phyloP scores from a whole-genome alignment of 2,888 invertebrate genomes.

The Noctua fimbriata region DNA sequence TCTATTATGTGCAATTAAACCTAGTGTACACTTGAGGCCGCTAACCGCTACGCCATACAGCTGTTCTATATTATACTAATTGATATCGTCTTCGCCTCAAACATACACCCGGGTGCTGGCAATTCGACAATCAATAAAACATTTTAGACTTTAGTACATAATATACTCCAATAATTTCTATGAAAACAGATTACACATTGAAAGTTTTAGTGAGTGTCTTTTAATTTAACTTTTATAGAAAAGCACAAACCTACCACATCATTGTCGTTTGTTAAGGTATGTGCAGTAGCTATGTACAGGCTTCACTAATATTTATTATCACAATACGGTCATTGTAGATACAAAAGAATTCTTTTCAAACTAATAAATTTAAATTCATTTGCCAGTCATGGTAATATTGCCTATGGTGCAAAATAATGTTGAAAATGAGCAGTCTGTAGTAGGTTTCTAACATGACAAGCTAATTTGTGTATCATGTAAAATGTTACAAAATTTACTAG shows the following conservation, averaged over 20 bases:
- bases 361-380: constrained; percentile 53
- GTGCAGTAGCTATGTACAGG: constrained; percentile 80
- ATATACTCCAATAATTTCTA: constrained; percentile 71
- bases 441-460: constrained; percentile 29
- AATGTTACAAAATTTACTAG: constrained; percentile 50
- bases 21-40: constrained; percentile 73
- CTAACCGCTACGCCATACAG: constrained; percentile 46
- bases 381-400: constrained; percentile 36
- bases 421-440: constrained; percentile 44
- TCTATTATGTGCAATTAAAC: constrained; percentile 75
- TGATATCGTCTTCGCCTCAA: constrained; percentile 66
- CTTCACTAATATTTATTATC: constrained; percentile 77
- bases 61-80: constrained; percentile 58
- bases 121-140: constrained; percentile 86
- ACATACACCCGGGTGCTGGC: constrained; percentile 79
- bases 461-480: constrained; percentile 31
- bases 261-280: constrained; percentile 68
- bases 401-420: constrained; percentile 38
- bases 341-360: constrained; percentile 47
- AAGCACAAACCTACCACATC: constrained; percentile 75
- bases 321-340: constrained; percentile 74
- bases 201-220: constrained; percentile 66
- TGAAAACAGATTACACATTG: constrained; percentile 69
- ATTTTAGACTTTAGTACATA: constrained; percentile 71
- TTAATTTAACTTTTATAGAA: constrained; percentile 66